Percentiles rank a stretch among this genome's conserved stretches.
Evolutionary conservation across 2,113 vertebrate genomes (phyloP).

Genomic region (Notiomystis cincta): DNA sequence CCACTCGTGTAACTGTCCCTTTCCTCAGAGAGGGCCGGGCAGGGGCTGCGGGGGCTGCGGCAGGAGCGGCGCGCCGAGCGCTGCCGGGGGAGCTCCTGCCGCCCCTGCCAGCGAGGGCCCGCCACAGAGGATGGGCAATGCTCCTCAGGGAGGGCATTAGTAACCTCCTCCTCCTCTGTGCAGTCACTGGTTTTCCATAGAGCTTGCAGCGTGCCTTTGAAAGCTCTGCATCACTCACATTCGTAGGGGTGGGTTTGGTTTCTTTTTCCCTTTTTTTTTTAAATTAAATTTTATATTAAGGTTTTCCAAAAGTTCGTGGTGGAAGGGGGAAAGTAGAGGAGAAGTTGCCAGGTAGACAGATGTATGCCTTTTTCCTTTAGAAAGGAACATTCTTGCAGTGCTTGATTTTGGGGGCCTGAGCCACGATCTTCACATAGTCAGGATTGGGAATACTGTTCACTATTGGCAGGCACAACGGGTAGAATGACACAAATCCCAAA

Average conservation of each 20-base stretch:
- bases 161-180: conserved; percentile 15
- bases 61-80: background rate
- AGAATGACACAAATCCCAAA: conserved; percentile 59
- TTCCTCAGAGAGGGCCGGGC: conserved; percentile 34
- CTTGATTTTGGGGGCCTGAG: conserved; percentile 19
- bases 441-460: conserved; percentile 21
- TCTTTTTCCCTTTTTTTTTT: no score
- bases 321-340: background rate
- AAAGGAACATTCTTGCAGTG: background rate
- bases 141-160: conserved; percentile 47
- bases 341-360: background rate
- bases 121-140: conserved; percentile 52
- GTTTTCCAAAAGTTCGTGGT: background rate
- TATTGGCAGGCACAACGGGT: conserved; percentile 32
- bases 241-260: background rate
- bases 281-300: background rate
- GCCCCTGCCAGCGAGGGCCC: background rate
- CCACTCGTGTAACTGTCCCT: background rate
- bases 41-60: background rate
- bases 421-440: background rate
- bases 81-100: background rate
- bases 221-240: background rate
- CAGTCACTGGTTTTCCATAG: conserved; percentile 29
- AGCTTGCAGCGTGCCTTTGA: background rate
- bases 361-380: background rate